Evolutionary conservation across 1,140 invertebrate species (phyloP).

Genomic region (Temnothorax longispinosus): DNA sequence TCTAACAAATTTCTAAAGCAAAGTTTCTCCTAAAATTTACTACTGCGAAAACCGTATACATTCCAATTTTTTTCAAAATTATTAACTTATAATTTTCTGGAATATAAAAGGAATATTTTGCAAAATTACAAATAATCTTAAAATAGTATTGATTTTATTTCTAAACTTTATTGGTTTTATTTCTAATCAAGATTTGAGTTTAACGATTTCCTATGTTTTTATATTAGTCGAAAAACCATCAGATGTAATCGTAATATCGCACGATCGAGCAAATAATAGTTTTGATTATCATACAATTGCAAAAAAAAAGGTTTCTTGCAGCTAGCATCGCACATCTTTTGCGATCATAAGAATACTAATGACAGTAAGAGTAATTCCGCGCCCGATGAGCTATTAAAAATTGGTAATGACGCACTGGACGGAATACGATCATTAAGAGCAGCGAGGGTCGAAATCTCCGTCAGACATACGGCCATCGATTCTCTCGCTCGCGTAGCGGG

Average conservation of each 20-base stretch:
- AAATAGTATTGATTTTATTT: not conserved
- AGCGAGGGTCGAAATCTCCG: not conserved
- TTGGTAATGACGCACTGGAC: not conserved
- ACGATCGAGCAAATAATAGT: not conserved
- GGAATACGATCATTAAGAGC: not conserved
- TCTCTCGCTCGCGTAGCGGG: not conserved
- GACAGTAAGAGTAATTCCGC: not conserved
- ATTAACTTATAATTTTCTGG: not conserved
- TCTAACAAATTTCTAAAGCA: constrained; percentile 9
- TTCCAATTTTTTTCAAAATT: not conserved
- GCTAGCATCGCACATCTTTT: not conserved
- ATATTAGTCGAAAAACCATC: not conserved
- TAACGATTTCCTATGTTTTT: not conserved
- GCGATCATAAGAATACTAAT: constrained; percentile 9
- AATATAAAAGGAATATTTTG: not conserved
- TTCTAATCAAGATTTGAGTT: not conserved
- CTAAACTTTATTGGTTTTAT: not conserved
- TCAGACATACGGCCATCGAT: constrained; percentile 12
- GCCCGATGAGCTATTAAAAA: not conserved
- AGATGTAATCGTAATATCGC: not conserved
- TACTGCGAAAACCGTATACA: not conserved
- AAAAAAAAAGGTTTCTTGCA: not conserved
- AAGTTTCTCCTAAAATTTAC: not conserved
- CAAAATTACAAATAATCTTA: not conserved
- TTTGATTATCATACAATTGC: not conserved